phyloP scores from a whole-genome alignment of 2,797 vertebrate genomes.

The Sylvia borin region DNA sequence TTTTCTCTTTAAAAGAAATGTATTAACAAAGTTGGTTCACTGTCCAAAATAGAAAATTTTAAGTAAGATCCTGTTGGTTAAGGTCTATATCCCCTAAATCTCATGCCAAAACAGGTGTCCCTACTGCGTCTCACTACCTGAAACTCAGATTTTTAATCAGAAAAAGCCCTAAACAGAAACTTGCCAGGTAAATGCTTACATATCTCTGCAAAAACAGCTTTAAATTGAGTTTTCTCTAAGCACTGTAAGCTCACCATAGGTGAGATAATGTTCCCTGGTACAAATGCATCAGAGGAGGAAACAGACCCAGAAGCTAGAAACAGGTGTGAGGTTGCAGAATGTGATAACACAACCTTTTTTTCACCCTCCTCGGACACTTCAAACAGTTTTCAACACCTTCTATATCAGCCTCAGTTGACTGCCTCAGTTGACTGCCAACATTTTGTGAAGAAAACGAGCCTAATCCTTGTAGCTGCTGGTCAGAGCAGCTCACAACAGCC shows the following conservation, averaged over 20 bases:
- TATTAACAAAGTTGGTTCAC: not conserved
- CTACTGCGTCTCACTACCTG: not conserved
- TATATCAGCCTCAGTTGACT: not conserved
- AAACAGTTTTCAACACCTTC: constrained; percentile 54
- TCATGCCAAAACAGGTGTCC: not conserved
- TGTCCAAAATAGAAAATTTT: not conserved
- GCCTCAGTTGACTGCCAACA: constrained; percentile 14
- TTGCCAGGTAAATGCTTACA: not conserved
- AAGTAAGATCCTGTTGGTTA: not conserved
- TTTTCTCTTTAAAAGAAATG: not conserved
- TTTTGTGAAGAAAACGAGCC: not conserved
- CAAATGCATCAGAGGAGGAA: not conserved
- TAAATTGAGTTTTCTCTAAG: not conserved
- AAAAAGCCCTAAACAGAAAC: not conserved
- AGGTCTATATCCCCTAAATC: not conserved
- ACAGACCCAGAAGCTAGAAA: not conserved
- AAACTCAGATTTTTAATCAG: not conserved
- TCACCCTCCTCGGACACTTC: constrained; percentile 8
- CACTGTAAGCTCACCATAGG: not conserved
- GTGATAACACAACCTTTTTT: constrained; percentile 24
- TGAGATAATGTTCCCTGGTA: not conserved
- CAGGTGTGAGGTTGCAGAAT: constrained; percentile 36
- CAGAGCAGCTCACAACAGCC: constrained; percentile 44
- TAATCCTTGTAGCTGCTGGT: constrained; percentile 55
- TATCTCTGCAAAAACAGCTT: not conserved